Evolutionary conservation across 2,888 invertebrate genomes (phyloP), one percentile per base, ranked within the genome.

Genomic region (Melieria omissa): DNA sequence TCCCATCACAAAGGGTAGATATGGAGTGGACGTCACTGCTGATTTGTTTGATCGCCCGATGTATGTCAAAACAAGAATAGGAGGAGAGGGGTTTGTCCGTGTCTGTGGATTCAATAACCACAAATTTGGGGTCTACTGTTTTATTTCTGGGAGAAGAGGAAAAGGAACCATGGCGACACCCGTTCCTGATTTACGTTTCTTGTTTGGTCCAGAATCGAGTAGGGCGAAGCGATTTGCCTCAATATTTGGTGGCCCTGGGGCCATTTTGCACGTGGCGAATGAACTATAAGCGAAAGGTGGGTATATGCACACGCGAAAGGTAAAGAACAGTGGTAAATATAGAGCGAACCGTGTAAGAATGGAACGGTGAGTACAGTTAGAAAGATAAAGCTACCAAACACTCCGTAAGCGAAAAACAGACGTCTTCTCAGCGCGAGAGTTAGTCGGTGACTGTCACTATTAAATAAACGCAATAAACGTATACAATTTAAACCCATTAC

Each of bases 361-460:
- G 16, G 16, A 16, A 16, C 16, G 16, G 16, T 16, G 16, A 16
- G 16, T 16, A 16, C 16, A 16, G 16, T 16, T 16, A 16, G 16
- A 16, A 16, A 16, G 16, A 16, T 16, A 16, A 16, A 16, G 16
- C 16, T 16, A 16, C 16, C 16, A 55, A 55, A 55, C 5, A 55
- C 55, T 55, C 55, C 55, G 55, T 55, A 55, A 55, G 55, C 55
- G 14, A 4, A 55, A 55, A 55, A 55, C 55, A 55, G 29, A 14
- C 55, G 55, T 14, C 16, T 55, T 55, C 6, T 55, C 12, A 14
- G 14, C 55, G 55, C 14, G 55, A 14, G 55, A 55, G 55, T 55
- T 55, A 55, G 55, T 55, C 55, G 55, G 29, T 55, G 55, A 55
- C 55, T 55, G 55, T n/a, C n/a, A n/a, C n/a, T n/a, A n/a, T n/a